These are phyloP conservation scores for Euschistus heros DNA, from an alignment of 1,140 invertebrate genomes.

Conservation along the genomic window DNA sequence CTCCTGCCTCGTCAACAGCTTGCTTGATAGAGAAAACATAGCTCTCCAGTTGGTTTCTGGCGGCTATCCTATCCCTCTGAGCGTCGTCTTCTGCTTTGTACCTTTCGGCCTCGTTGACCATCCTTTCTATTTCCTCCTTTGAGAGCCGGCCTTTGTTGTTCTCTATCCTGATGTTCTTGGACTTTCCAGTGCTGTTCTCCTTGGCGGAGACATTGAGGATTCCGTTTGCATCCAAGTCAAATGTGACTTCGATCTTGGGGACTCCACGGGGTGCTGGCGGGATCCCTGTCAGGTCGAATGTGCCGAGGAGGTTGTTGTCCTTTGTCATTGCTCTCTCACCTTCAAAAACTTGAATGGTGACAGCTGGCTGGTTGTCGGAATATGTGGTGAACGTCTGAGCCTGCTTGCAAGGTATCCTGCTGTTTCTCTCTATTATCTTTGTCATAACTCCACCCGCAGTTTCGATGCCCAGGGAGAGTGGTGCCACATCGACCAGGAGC, in stretches of 20 bases:
- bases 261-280: slow-evolving; percentile 74
- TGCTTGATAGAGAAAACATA: slow-evolving; percentile 58
- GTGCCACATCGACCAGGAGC: slow-evolving; percentile 42
- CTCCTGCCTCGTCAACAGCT: slow-evolving; percentile 38
- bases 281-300: slow-evolving; percentile 65
- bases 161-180: too few species aligned
- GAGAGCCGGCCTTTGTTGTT: too few species aligned
- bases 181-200: too few species aligned
- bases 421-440: slow-evolving; percentile 51
- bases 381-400: slow-evolving; percentile 51
- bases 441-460: slow-evolving; percentile 43
- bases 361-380: slow-evolving; percentile 56
- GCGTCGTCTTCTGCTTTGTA: slow-evolving; percentile 43
- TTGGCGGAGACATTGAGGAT: slow-evolving; percentile 57
- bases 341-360: slow-evolving; percentile 64
- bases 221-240: slow-evolving; percentile 57
- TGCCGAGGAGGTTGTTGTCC: slow-evolving; percentile 67
- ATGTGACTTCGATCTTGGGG: slow-evolving; percentile 46
- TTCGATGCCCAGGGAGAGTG: slow-evolving; percentile 35
- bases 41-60: slow-evolving; percentile 55
- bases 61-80: slow-evolving; percentile 41
- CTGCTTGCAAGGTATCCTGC: too few species aligned
- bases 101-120: slow-evolving; percentile 47
- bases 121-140: too few species aligned
- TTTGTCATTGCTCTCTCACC: slow-evolving; percentile 71